Base-by-base conservation (phyloP, 2,113 vertebrate genomes). In the Sialia sialis region DNA sequence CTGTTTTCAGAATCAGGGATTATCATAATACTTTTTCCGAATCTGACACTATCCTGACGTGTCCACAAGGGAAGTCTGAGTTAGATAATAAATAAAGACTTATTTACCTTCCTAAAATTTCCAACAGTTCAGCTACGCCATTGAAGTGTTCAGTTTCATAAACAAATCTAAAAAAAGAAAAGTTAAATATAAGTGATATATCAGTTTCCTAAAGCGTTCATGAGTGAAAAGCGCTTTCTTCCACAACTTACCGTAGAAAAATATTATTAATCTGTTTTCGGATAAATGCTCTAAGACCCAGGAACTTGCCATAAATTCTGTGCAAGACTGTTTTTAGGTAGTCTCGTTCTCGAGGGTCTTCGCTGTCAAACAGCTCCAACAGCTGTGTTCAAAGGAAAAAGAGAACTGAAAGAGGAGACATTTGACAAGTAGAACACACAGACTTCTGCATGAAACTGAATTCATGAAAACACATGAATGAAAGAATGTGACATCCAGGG, bases 261-360 rank as follows among this genome's bases (percentile, higher is more conserved):
- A 99, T 99, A 99, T 99, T 99, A 98, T 99, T 99, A 97, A 99
- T 99, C 98, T 99, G 99, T 99, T 99, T 99, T 99, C 99, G 99
- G 98, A 99, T 99, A 99, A 99, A 99, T 98, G 99, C 99, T 98
- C 99, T 99, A 99, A 99, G 99, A 97, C 99, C 99, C 97, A 99
- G 98, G 98, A 99, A 99, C 98, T 99, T 99, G 96, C 99, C 99
- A 92, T 99, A 99, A 98, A 99, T 99, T 99, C 99, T 99, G 98
- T 99, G 99, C 97, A 99, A 98, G 98, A 99, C 99, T 97, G 99
- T 99, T 98, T 99, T 99, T 98, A 99, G 98, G 97, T 99, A 99
- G 98, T 99, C 99, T 96, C 99, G 98, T 98, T 99, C 99, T 97
- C 99, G 98, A 87, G 99, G 99, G 96, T 99, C 99, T 98, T 99